Base-by-base conservation (phyloP, 2,888 invertebrate species). In the Teinopalpus imperialis region DNA sequence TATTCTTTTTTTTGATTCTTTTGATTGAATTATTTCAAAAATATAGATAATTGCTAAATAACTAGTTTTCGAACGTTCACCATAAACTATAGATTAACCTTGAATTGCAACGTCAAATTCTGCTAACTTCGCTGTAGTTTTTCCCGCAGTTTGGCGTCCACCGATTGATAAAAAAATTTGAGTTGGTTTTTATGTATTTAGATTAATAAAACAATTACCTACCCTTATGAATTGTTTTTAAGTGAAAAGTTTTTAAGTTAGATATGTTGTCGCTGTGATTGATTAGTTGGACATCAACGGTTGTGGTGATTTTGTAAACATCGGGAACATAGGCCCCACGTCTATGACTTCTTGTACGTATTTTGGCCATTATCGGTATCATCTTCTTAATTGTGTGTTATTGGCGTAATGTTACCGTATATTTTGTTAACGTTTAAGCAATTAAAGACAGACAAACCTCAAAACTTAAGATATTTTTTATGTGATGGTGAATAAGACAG, bases 121-220 rank as follows among this genome's bases (percentile, higher is more conserved):
- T 55, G 71, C 85, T 69, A 83, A 73, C 85, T 88, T 88, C 86
- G 67, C 69, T 72, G 74, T 83, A 87, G 86, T 88, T 87, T 86
- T 87, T 87, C 85, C 85, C 83, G 81, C 82, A 87, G 85, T 85
- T 88, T 88, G 85, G 88, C 88, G 88, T 88, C 88, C 68, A 80
- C 82, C 64, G 77, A 69, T 72, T 75, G 81, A 74, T 74, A 74
- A 74, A 75, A 80, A 81, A 80, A 70, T 69, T 66, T 67, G 66
- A 64, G 66, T 71, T 60, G 65, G 57, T 76, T 83, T 83, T 79
- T 80, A 77, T 83, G 81, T 79, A 81, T 75, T 80, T 82, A 81
- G 74, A 77, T 69, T 67, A 74, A 63, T 72, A 72, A 54, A 61
- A 73, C 66, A 61, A 59, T 60, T 56, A 50, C 62, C 56, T 66